These are phyloP conservation scores for Drosophila pallidifrons DNA, from an alignment of 1,140 invertebrate genomes.

Conservation along the genomic window DNA sequence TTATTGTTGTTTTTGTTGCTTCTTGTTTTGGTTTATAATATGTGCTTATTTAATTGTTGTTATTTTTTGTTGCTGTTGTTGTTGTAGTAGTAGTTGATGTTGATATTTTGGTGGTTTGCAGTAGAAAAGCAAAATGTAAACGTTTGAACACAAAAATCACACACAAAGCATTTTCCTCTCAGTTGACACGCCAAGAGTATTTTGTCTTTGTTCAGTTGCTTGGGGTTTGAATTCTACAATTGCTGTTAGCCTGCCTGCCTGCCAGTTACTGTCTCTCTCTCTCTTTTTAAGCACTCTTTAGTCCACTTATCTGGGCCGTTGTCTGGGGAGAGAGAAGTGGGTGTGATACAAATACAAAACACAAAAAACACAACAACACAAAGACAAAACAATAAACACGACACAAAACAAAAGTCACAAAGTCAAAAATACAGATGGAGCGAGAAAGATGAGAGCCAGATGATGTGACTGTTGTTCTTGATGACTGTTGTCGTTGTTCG, in stretches of 20 bases:
- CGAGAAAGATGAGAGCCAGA: slow-evolving; percentile 28
- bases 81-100: slow-evolving; percentile 32
- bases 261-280: slow-evolving; percentile 17
- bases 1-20: slow-evolving; percentile 35
- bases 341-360: slow-evolving; percentile 68
- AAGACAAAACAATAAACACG: slow-evolving; percentile 42
- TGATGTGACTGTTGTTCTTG: slow-evolving; percentile 30
- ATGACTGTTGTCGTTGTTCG: slow-evolving; percentile 55
- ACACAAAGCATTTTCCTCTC: slow-evolving; percentile 74
- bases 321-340: slow-evolving; percentile 68
- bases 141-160: slow-evolving; percentile 82
- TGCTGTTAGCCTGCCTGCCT: slow-evolving; percentile 36
- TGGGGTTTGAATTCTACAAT: slow-evolving; percentile 62
- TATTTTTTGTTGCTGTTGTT: slow-evolving; percentile 39
- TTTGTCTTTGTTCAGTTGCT: slow-evolving; percentile 79
- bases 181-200: slow-evolving; percentile 53
- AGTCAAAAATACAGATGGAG: slow-evolving; percentile 37
- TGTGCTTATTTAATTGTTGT: slow-evolving; percentile 24
- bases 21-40: slow-evolving; percentile 13
- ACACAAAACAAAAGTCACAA: slow-evolving; percentile 58
- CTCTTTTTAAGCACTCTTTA: slow-evolving; percentile 25
- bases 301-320: slow-evolving; percentile 85
- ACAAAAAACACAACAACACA: background rate
- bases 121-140: slow-evolving; percentile 73
- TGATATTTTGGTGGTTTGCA: slow-evolving; percentile 37